These are phyloP conservation scores for Arrhamphus sclerolepis DNA, from an alignment of 2,797 vertebrate genomes.

Conservation along the genomic window DNA sequence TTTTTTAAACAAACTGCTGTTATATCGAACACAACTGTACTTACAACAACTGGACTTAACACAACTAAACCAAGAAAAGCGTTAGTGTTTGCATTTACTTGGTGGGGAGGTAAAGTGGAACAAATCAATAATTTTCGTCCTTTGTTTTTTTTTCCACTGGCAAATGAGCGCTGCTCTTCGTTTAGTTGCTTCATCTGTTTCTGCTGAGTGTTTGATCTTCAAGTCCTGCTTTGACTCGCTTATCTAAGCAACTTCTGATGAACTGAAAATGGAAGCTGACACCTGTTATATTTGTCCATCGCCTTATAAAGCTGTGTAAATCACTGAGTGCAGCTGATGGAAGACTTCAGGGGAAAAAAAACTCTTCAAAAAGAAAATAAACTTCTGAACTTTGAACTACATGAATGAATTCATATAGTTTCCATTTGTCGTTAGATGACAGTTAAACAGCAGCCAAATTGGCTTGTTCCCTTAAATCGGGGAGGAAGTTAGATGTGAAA, in stretches of 20 bases:
- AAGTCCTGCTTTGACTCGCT: slow-evolving; percentile 23
- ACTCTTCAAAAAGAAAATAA: too few species aligned
- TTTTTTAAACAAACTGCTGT: too few species aligned
- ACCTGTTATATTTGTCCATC: background rate
- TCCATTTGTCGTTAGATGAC: too few species aligned
- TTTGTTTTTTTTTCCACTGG: background rate
- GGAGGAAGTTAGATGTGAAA: background rate
- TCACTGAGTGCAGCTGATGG: background rate
- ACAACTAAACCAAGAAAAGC: background rate
- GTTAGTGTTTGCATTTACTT: background rate
- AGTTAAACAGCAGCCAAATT: background rate
- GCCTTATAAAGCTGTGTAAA: slow-evolving; percentile 7
- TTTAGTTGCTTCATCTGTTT: slow-evolving; percentile 17
- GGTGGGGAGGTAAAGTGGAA: background rate
- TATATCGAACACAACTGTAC: too few species aligned
- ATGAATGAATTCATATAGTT: too few species aligned
- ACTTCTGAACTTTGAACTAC: too few species aligned
- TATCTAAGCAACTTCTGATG: slow-evolving; percentile 27
- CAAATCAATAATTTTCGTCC: background rate
- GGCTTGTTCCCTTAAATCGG: background rate
- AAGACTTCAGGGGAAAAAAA: too few species aligned
- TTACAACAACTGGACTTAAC: too few species aligned
- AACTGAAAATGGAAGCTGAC: slow-evolving; percentile 22
- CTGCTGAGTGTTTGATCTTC: slow-evolving; percentile 1
- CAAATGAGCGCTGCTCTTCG: background rate